These are phyloP conservation scores for Nymphalis polychloros DNA, from an alignment of 2,888 invertebrate species.

Conservation along the genomic window DNA sequence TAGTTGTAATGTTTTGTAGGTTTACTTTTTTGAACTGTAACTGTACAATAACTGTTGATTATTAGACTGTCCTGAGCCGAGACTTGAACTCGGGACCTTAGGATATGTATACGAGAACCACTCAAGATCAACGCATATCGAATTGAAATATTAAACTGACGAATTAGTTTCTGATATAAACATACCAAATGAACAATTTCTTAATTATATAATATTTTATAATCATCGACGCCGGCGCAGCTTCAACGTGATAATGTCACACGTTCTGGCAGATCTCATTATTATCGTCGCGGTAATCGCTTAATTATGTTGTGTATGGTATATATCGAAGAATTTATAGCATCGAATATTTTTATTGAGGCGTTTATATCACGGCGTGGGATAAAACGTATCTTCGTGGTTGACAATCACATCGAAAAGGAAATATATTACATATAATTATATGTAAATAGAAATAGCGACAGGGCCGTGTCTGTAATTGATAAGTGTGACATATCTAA, in stretches of 20 bases:
- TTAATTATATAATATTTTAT: not conserved
- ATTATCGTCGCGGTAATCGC: conserved; percentile 41
- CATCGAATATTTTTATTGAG: conserved; percentile 38
- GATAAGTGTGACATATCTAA: too few relatives aligned
- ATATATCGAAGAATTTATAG: conserved; percentile 42
- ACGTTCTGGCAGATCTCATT: conserved; percentile 39
- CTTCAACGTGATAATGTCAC: conserved; percentile 33
- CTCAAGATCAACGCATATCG: too few relatives aligned
- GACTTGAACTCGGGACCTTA: too few relatives aligned
- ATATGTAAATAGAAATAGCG: not conserved
- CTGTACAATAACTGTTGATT: not conserved
- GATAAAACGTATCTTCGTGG: conserved; percentile 32
- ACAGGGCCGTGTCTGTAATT: too few relatives aligned
- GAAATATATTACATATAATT: conserved; percentile 4
- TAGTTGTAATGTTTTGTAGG: not conserved
- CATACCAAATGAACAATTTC: too few relatives aligned
- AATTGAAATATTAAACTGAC: too few relatives aligned
- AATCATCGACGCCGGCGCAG: conserved; percentile 26
- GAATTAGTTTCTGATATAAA: too few relatives aligned
- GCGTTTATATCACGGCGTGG: conserved; percentile 32
- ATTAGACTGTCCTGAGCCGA: not conserved
- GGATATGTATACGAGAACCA: too few relatives aligned
- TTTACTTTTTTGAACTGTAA: not conserved
- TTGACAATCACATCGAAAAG: conserved; percentile 29
- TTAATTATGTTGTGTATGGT: conserved; percentile 41